Base-by-base conservation (phyloP, 2,797 vertebrate genomes). In the Myotis planiceps region DNA sequence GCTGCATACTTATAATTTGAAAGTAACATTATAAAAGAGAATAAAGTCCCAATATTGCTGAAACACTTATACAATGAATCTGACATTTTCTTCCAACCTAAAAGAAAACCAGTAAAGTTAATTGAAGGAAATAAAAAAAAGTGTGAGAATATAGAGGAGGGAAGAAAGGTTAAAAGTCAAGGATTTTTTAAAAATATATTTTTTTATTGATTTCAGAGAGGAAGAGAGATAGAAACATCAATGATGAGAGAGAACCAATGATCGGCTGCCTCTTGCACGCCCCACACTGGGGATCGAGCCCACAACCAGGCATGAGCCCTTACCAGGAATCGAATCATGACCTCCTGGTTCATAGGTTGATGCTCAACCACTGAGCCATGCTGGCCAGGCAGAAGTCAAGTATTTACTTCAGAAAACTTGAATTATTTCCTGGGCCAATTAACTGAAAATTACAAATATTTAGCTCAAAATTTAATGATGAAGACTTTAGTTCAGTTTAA, bases 11-110 rank as follows among this genome's bases (percentile, higher is more conserved):
- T 79, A 80, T 92, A 85, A 68, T 66, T 84, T 88, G 23, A 93
- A 53, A 91, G 55, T 42, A 82, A 66, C n/a, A 2, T 90, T 85
- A 68, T 58, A 75, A 45, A 85, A 47, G 51, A 81, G 58, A 92
- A 47, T 81, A 81, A 94, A 81, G 27, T 89, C 19, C 12, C 45
- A 60, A n/a, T 71, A 86, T 76, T 82, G 90, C 55, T 66, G 14
- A 63, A 94, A 60, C 5, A 88, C 23, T 51, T 58, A 60, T 63
- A 53, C 0, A 60, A 21, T 45, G 29, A 94, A 65, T 76, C 21
- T 90, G 69, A 76, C 10, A 49, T 92, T 92, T 92, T 90, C 81
- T 74, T 92, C 27, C 27, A 81, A 23, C 9, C 42, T 92, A 69
- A 94, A 86, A 76, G 53, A 65, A 91, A 94, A 25, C 32, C 25